phyloP scores from a whole-genome alignment of 64 coral and sea anemone species.

The Stylophora pistillata region DNA sequence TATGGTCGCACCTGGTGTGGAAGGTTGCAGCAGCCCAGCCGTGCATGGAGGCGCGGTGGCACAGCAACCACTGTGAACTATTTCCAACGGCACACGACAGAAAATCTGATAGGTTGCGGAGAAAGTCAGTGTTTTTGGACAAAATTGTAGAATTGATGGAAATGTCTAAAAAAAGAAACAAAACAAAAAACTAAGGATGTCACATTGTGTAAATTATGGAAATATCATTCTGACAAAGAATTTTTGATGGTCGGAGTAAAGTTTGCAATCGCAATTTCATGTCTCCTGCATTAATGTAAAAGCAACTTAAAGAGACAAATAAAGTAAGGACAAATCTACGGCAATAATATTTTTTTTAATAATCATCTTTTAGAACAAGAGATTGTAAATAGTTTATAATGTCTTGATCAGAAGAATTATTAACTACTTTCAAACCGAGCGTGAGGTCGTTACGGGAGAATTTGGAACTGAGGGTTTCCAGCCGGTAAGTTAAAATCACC shows the following conservation, averaged over 20 bases:
- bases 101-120: background rate
- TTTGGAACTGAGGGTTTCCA: too few species aligned
- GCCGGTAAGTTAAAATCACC: too few species aligned
- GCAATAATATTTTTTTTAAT: background rate
- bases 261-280: background rate
- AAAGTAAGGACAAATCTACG: too few species aligned
- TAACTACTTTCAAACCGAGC: too few species aligned
- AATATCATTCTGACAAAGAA: too few species aligned
- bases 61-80: background rate
- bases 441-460: too few species aligned
- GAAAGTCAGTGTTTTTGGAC: background rate
- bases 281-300: background rate
- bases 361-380: background rate
- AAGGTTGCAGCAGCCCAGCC: background rate
- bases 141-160: background rate
- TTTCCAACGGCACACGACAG: background rate
- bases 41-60: background rate
- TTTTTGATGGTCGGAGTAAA: background rate
- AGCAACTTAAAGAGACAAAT: background rate
- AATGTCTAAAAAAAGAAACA: background rate
- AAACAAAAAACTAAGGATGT: background rate
- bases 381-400: background rate
- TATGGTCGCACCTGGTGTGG: background rate
- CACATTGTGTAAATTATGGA: background rate
- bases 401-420: background rate